Evolutionary conservation across 1,140 invertebrate species (phyloP), one percentile per base, ranked within the genome.

Genomic region (Asobara japonica): DNA sequence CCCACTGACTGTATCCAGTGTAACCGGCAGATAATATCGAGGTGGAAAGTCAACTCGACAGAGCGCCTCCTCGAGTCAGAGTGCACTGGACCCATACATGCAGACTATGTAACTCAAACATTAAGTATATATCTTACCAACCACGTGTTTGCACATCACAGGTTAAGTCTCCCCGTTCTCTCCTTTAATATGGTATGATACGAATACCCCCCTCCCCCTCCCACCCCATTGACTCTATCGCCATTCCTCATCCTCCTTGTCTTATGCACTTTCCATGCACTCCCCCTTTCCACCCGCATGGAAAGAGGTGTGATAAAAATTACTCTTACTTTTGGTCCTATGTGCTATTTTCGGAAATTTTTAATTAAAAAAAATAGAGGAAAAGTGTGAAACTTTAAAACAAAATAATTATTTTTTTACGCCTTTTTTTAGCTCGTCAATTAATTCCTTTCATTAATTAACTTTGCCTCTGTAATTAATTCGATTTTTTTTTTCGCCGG

Each of bases 1-100:
- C 13, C 22, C 7, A 6, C 1, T 22, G 16, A 2, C n/a, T 30
- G 7, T 18, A 33, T 64, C 31, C 30, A 45, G 13, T n/a, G 20
- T 20, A 36, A 1, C 0, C 10, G 60, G 3, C n/a, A 36, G 60
- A 70, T 70, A 64, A 70, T 56, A 68, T 68, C 22, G 22, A 71
- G 61, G 69, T 71, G 62, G 41, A 71, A 56, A 65, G 69, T 71
- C 69, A 71, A 36, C 30, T 22, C 2, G 27, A 29, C 29, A 33
- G 30, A 31, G 68, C 38, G 45, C 20, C 16, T n/a, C 36, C 38
- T 29, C 27, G 29, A 64, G 69, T 70, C 69, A 60, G 18, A 72
- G 64, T 60, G 64, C 62, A 66, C 62, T 45, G 64, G 69, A 65
- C 69, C 27, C 48, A 48, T 30, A 62, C 29, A 62, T 30, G 27